Evolutionary conservation across 2,888 invertebrate genomes (phyloP).

Genomic region (Falcaria lacertinaria): DNA sequence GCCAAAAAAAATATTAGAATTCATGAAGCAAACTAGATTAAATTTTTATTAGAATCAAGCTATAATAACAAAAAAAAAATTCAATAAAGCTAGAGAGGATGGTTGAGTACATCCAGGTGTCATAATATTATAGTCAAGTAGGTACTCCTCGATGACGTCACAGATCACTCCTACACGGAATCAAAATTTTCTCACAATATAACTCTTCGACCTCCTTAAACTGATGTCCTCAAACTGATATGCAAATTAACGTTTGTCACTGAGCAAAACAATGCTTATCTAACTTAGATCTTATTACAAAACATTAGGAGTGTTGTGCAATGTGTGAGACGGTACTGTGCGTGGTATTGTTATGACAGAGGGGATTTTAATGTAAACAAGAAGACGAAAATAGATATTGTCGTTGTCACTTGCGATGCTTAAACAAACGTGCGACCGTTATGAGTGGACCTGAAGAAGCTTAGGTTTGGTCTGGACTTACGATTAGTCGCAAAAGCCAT

Average conservation of each 20-base stretch:
- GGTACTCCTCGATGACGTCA: not conserved
- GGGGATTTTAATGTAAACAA: constrained; percentile 68
- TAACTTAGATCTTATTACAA: constrained; percentile 5
- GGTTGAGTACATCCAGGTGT: too few species aligned
- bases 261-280: constrained; percentile 1
- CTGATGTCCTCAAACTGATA: constrained; percentile 41
- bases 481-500: constrained; percentile 16
- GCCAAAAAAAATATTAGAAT: too few species aligned
- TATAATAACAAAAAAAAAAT: too few species aligned
- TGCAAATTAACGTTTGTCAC: constrained; percentile 10
- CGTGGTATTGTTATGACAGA: constrained; percentile 33
- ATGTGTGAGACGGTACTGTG: constrained; percentile 3
- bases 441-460: constrained; percentile 24
- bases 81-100: too few species aligned
- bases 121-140: not conserved
- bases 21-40: too few species aligned
- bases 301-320: not conserved
- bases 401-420: constrained; percentile 62
- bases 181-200: constrained; percentile 41
- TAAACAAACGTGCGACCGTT: constrained; percentile 49
- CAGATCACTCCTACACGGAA: constrained; percentile 3
- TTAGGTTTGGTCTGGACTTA: constrained; percentile 25
- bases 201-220: constrained; percentile 64
- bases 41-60: too few species aligned
- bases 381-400: constrained; percentile 66